Conservation (phyloP, 2,888 invertebrate species). For the Parasteatoda lunata region DNA sequence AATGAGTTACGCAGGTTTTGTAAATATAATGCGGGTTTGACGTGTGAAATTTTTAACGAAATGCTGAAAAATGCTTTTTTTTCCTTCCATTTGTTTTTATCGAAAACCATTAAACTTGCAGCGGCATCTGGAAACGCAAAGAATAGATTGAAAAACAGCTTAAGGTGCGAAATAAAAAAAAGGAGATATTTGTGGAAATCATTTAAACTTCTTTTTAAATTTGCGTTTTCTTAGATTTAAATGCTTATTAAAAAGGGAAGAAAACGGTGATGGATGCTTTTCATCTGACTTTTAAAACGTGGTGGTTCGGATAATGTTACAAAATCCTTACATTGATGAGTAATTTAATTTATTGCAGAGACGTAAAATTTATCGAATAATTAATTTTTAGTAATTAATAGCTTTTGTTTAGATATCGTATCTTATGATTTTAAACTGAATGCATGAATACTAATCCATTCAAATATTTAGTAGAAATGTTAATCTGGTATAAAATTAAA, state of each 20-base stretch:
- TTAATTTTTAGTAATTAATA: no score
- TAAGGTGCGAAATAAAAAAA: constrained; percentile 24
- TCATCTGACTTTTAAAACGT: background rate
- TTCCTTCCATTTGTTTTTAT: constrained; percentile 19
- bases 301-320: no score
- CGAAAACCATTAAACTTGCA: constrained; percentile 43
- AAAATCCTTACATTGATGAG: no score
- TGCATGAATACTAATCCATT: no score
- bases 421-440: no score
- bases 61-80: constrained; percentile 21
- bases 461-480: no score
- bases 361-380: no score
- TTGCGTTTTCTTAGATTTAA: constrained; percentile 6
- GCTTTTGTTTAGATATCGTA: no score
- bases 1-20: constrained; percentile 9
- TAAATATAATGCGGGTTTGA: constrained; percentile 35
- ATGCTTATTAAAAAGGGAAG: background rate
- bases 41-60: constrained; percentile 21
- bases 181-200: constrained; percentile 40
- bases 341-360: no score
- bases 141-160: background rate
- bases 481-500: no score
- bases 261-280: background rate
- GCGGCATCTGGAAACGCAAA: constrained; percentile 17
- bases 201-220: constrained; percentile 42